A percentile compares a stretch with the other conserved stretches of the same genome.
Evolutionary conservation across 2,113 vertebrate genomes (phyloP).

Genomic region (Pedionomus torquatus): DNA sequence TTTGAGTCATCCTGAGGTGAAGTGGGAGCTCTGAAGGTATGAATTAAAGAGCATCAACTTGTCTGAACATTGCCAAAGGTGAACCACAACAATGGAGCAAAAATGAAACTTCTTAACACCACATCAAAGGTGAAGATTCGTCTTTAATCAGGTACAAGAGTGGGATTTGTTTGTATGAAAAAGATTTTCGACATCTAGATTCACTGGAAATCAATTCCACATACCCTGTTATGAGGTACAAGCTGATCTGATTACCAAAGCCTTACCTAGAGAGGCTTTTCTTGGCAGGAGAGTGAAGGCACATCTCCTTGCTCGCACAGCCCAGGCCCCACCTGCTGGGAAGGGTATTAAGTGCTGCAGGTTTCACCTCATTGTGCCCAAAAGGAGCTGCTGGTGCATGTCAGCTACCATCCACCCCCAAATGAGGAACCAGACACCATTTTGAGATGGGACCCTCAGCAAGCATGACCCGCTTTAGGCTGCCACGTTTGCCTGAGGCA

Average conservation of each 20-base stretch:
- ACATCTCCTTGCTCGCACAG: neutral
- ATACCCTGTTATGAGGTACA: neutral
- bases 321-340: accelerated
- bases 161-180: neutral
- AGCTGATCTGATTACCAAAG: neutral
- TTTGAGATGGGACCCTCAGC: neutral
- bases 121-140: neutral
- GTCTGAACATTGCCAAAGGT: neutral
- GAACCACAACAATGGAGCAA: neutral
- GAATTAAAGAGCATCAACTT: neutral
- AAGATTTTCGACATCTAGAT: neutral
- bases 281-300: neutral
- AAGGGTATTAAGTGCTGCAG: accelerated
- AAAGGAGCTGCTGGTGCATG: accelerated
- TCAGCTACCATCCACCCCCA: neutral
- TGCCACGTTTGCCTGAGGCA: neutral
- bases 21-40: neutral
- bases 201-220: neutral
- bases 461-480: neutral
- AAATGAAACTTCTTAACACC: neutral
- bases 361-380: accelerated
- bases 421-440: neutral
- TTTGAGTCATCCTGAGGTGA: neutral
- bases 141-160: neutral
- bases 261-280: neutral